These are phyloP conservation scores for Alces alces DNA, from an alignment of 2,113 vertebrate species.

Conservation along the genomic window DNA sequence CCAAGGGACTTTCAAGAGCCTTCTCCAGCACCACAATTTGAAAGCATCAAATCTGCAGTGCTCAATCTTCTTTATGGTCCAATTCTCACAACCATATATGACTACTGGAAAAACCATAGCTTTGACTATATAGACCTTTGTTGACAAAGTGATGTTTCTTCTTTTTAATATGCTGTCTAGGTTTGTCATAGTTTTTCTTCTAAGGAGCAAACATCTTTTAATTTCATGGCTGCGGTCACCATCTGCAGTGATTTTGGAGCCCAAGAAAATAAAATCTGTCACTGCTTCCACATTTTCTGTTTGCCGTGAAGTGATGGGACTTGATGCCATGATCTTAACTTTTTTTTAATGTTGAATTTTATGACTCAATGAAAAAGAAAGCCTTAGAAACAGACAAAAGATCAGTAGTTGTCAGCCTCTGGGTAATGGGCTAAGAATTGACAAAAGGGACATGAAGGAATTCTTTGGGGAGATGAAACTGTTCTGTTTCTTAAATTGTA, in stretches of 20 bases:
- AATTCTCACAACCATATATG: neutral
- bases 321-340: neutral
- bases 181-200: neutral
- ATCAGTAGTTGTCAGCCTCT: neutral
- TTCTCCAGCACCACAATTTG: neutral
- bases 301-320: neutral
- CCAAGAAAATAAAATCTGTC: neutral
- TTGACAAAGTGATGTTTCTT: neutral
- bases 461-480: neutral
- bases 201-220: neutral
- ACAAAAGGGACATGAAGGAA: neutral
- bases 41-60: neutral
- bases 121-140: neutral
- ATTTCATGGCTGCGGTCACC: neutral
- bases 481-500: neutral
- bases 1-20: neutral
- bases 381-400: neutral
- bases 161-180: neutral
- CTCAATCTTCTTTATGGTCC: neutral
- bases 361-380: neutral
- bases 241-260: neutral
- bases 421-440: neutral
- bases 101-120: neutral
- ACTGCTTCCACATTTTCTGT: neutral
- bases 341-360: neutral